Percentiles rank a stretch among this genome's conserved stretches.
phyloP scores from a whole-genome alignment of 2,113 vertebrate genomes.

The Brevimyrus niger region DNA sequence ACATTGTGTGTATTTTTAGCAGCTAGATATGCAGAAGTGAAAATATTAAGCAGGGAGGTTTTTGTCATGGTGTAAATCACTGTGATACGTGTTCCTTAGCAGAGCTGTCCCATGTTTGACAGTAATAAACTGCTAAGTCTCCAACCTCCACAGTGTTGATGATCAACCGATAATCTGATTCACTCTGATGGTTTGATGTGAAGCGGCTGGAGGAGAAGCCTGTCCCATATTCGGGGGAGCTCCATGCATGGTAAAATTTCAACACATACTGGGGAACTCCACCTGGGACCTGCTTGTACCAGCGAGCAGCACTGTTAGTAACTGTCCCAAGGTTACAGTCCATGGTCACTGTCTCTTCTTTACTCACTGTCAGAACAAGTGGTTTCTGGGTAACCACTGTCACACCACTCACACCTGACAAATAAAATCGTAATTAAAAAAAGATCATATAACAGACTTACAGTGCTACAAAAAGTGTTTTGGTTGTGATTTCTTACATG shows the following conservation, averaged over 20 bases:
- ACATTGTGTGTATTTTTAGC: too few species aligned
- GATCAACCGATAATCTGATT: too few species aligned
- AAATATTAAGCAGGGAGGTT: constrained; percentile 26
- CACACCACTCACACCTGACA: constrained; percentile 38
- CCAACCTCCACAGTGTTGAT: too few species aligned
- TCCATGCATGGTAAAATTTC: too few species aligned
- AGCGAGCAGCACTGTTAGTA: not conserved
- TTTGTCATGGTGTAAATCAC: too few species aligned
- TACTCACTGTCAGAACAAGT: constrained; percentile 31
- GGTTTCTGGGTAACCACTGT: constrained; percentile 19
- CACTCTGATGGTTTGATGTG: too few species aligned
- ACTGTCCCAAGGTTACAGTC: constrained; percentile 3
- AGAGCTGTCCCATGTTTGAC: too few species aligned
- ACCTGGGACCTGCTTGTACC: constrained; percentile 47
- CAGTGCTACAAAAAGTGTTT: not conserved
- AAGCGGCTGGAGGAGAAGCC: too few species aligned
- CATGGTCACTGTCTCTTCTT: constrained; percentile 31
- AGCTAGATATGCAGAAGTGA: constrained; percentile 16
- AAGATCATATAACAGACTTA: not conserved
- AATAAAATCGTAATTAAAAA: not conserved
- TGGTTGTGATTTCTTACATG: constrained; percentile 28
- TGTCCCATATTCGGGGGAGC: too few species aligned
- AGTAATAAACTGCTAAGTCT: too few species aligned
- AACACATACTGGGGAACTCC: too few species aligned
- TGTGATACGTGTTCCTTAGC: too few species aligned